Percentiles rank a stretch among this genome's conserved stretches.
These are phyloP conservation scores for Colletes latitarsis DNA, from an alignment of 1,140 invertebrate species.

Conservation along the genomic window DNA sequence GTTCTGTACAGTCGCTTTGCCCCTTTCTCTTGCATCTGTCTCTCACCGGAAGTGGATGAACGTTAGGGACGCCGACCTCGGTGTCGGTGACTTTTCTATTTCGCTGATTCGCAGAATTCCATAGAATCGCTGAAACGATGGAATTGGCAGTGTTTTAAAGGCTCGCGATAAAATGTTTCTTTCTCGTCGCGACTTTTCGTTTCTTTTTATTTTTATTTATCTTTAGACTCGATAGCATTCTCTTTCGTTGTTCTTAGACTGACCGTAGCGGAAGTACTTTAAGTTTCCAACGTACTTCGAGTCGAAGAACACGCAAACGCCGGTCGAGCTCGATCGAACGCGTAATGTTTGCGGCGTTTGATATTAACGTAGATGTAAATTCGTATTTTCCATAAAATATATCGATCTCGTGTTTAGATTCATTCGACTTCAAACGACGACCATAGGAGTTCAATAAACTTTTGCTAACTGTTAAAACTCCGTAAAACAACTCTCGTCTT, in stretches of 20 bases:
- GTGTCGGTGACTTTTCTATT: slow-evolving; percentile 45
- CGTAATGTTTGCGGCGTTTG: neutral
- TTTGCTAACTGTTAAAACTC: slow-evolving; percentile 29
- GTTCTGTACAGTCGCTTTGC: slow-evolving; percentile 59
- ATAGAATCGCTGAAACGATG: neutral
- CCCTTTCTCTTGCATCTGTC: slow-evolving; percentile 59
- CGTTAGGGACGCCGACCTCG: too few relatives aligned
- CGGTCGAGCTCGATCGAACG: too few relatives aligned
- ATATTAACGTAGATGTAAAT: slow-evolving; percentile 24
- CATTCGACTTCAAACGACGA: slow-evolving; percentile 37
- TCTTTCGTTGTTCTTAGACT: too few relatives aligned
- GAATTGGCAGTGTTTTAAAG: slow-evolving; percentile 13
- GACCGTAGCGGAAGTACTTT: neutral
- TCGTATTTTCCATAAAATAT: slow-evolving; percentile 40
- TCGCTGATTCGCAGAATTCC: neutral
- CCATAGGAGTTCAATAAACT: slow-evolving; percentile 16
- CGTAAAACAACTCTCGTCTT: slow-evolving; percentile 30
- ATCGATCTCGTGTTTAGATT: slow-evolving; percentile 32
- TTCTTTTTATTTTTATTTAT: neutral
- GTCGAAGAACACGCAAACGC: neutral
- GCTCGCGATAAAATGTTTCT: neutral
- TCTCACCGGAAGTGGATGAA: neutral
- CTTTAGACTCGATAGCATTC: neutral
- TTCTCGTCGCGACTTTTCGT: neutral
- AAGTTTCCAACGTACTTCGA: neutral